Evolutionary conservation across 2,113 vertebrate species (phyloP).

Genomic region (Ageneiosus marmoratus): DNA sequence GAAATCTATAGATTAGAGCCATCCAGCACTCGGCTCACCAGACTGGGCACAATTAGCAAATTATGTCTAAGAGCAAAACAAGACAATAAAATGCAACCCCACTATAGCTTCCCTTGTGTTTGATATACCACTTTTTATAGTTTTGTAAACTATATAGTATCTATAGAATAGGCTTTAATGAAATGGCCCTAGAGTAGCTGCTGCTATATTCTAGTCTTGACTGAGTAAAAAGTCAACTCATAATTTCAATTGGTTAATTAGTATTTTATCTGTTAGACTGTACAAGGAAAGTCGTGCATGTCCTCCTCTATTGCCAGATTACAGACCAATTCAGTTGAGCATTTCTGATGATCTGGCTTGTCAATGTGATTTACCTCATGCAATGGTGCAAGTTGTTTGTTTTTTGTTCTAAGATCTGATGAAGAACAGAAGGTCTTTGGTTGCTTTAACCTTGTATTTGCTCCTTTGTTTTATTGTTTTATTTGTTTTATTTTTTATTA

Average conservation of each 20-base stretch:
- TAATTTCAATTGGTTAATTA: not conserved
- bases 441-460: not conserved
- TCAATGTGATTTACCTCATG: not conserved
- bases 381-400: not conserved
- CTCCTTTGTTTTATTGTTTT: not conserved
- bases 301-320: not conserved
- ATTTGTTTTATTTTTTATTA: no score
- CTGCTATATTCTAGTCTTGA: not conserved
- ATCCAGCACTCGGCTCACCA: not conserved
- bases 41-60: not conserved
- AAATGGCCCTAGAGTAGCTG: not conserved
- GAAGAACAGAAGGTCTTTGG: constrained; percentile 4
- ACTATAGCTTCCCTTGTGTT: not conserved
- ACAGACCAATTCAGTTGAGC: not conserved
- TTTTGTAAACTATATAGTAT: not conserved
- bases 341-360: not conserved
- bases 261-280: not conserved
- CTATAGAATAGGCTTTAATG: not conserved
- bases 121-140: not conserved
- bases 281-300: not conserved
- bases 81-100: not conserved
- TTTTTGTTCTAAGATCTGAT: not conserved
- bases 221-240: not conserved
- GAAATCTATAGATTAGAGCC: not conserved
- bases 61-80: not conserved